Base-by-base conservation (phyloP, 2,797 vertebrate genomes). In the Parambassis ranga region DNA sequence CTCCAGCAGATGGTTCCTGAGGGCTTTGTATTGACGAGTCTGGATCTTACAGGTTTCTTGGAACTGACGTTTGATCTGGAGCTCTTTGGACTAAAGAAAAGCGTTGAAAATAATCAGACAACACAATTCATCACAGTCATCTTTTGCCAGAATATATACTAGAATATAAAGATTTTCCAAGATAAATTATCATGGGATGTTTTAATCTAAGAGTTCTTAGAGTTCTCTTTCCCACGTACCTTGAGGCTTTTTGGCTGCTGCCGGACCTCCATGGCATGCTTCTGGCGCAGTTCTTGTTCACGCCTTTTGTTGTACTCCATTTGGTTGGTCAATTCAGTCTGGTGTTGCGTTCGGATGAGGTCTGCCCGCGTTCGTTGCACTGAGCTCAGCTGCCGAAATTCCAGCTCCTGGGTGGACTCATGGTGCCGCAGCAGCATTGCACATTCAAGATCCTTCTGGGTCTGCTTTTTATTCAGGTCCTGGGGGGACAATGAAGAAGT, bases 1-100 rank as follows among this genome's bases (percentile, higher is more conserved):
- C 88, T 96, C 95, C 92, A 96, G 90, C 79, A 96, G 90, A 85
- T 96, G 95, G 81, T 94, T 95, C 57, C 95, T 89, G 60, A 96
- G 92, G 5, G 95, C 95, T 82, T 96, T 96, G 92, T 94, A 96
- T 86, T 96, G 95, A 8, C 95, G 92, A 0, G 95, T 96, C 92
- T 96, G 95, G 93, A 96, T 95, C 91, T 96, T 96, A 65, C 95
- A 96, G 22, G 95, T 96, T 89, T 96, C 95, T 91, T 96, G 95
- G 93, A 96, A 96, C 94, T 96, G 95, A 48, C 94, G 93, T 86
- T 96, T 96, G 79, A 96, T 96, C 92, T 96, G 95, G 84, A 96
- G 90, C 91, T 96, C 95, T 87, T 96, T 96, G 62, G 94, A 93
- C 95, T 96, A 88, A 36, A 70, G 63, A 8, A 22, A 4, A 22